Conservation (phyloP, 2,113 vertebrate genomes). For the Gavialis gangeticus region DNA sequence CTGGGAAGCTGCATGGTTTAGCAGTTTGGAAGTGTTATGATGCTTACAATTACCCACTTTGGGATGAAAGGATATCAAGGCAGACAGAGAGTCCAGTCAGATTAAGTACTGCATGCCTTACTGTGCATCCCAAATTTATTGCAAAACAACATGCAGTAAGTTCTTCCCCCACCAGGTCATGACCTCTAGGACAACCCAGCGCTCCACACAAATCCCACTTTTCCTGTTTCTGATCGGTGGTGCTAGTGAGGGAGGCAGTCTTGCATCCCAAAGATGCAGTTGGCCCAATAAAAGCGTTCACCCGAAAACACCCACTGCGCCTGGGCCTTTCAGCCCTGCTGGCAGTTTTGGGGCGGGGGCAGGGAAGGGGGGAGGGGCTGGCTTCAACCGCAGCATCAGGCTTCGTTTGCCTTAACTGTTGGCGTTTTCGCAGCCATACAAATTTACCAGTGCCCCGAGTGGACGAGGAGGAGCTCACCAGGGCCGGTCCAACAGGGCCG, state of each 20-base stretch:
- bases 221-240: rapidly evolving
- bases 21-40: rapidly evolving
- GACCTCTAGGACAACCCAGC: background rate
- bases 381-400: background rate
- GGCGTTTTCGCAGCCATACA: too few relatives aligned
- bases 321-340: background rate
- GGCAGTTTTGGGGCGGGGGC: background rate
- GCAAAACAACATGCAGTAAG: background rate
- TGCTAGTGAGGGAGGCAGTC: too few relatives aligned
- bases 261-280: too few relatives aligned
- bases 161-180: background rate
- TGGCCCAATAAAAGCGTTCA: background rate
- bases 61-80: background rate
- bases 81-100: constrained; percentile 10
- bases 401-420: too few relatives aligned
- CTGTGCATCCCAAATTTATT: background rate
- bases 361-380: background rate
- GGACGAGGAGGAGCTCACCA: too few relatives aligned
- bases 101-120: rapidly evolving
- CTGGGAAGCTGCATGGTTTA: rapidly evolving
- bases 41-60: background rate
- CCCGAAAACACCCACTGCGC: too few relatives aligned
- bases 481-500: too few relatives aligned
- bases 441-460: too few relatives aligned
- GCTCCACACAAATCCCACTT: background rate